Evolutionary conservation across 1,140 invertebrate genomes (phyloP).

Genomic region (Drosophila arizonae): DNA sequence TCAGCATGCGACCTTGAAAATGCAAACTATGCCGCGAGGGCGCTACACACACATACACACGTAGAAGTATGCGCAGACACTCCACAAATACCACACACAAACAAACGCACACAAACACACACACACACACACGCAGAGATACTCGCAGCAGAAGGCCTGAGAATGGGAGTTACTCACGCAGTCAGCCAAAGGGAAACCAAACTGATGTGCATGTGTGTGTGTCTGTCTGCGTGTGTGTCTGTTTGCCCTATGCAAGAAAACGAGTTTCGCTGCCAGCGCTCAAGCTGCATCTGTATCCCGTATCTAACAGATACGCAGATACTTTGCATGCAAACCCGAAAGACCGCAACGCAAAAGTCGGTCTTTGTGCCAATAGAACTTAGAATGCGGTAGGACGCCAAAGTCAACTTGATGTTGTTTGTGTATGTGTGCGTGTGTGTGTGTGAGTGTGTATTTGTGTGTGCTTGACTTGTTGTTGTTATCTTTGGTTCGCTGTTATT

Average conservation of each 20-base stretch:
- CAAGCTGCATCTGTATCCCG: conserved; percentile 56
- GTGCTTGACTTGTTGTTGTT: conserved; percentile 17
- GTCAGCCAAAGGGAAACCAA: conserved; percentile 3
- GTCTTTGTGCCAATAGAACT: conserved; percentile 80
- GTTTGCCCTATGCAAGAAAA: conserved; percentile 62
- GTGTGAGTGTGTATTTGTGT: conserved; percentile 14
- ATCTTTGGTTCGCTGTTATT: conserved; percentile 23
- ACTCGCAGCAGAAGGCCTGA: neutral
- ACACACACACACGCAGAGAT: conserved; percentile 7
- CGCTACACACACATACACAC: conserved; percentile 50
- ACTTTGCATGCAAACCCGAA: conserved; percentile 45
- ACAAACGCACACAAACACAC: neutral
- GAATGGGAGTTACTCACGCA: conserved; percentile 10
- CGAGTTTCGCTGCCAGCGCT: conserved; percentile 53
- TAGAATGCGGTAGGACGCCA: conserved; percentile 75
- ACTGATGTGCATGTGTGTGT: conserved; percentile 2
- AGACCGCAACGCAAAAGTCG: conserved; percentile 68
- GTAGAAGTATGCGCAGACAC: neutral
- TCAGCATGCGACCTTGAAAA: conserved; percentile 66
- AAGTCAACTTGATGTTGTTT: conserved; percentile 18
- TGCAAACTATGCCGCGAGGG: conserved; percentile 73
- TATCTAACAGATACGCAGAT: conserved; percentile 68
- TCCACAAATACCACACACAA: conserved; percentile 30
- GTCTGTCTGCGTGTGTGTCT: conserved; percentile 10
- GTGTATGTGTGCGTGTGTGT: conserved; percentile 31